A percentile compares a stretch with the other conserved stretches of the same genome.
These are phyloP conservation scores for Drosophila subobscura DNA, from an alignment of 1,140 invertebrate species.

Conservation along the genomic window DNA sequence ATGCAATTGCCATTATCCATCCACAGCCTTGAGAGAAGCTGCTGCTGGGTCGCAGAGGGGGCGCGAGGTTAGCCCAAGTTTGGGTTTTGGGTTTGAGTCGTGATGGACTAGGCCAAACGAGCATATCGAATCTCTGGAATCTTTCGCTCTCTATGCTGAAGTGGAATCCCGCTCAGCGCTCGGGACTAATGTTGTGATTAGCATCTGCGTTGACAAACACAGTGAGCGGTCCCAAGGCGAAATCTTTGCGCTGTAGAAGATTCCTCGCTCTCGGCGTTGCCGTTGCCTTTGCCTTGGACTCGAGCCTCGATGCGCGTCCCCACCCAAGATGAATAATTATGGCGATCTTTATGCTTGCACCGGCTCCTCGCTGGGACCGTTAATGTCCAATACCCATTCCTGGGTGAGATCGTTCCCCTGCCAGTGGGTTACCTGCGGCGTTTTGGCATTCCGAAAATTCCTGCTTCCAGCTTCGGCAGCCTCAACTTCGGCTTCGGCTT, in stretches of 20 bases:
- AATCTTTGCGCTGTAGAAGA: slow-evolving; percentile 7
- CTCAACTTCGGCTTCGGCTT: slow-evolving; percentile 14
- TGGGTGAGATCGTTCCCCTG: too few species aligned
- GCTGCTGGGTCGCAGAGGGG: slow-evolving; percentile 16
- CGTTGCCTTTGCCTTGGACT: slow-evolving; percentile 5
- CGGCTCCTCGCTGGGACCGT: slow-evolving; percentile 81
- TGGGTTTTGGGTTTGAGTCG: slow-evolving; percentile 31
- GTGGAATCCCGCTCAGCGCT: slow-evolving; percentile 52
- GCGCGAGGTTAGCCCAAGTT: slow-evolving; percentile 69
- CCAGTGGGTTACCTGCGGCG: slow-evolving; percentile 63
- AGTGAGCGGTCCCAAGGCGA: slow-evolving; percentile 75
- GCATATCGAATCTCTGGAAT: slow-evolving; percentile 43
- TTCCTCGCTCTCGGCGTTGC: too few species aligned
- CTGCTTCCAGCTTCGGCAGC: slow-evolving; percentile 10
- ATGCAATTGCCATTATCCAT: slow-evolving; percentile 67
- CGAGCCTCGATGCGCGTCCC: slow-evolving; percentile 27
- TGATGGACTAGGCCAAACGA: slow-evolving; percentile 13
- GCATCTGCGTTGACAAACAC: slow-evolving; percentile 83
- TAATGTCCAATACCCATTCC: slow-evolving; percentile 48
- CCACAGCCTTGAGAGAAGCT: slow-evolving; percentile 42
- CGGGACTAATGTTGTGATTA: slow-evolving; percentile 82
- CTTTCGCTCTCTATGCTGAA: slow-evolving; percentile 44
- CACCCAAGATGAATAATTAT: slow-evolving; percentile 84
- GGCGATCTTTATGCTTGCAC: slow-evolving; percentile 75
- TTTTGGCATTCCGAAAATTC: slow-evolving; percentile 74